phyloP scores from a whole-genome alignment of 2,113 vertebrate species.

The Passer montanus region DNA sequence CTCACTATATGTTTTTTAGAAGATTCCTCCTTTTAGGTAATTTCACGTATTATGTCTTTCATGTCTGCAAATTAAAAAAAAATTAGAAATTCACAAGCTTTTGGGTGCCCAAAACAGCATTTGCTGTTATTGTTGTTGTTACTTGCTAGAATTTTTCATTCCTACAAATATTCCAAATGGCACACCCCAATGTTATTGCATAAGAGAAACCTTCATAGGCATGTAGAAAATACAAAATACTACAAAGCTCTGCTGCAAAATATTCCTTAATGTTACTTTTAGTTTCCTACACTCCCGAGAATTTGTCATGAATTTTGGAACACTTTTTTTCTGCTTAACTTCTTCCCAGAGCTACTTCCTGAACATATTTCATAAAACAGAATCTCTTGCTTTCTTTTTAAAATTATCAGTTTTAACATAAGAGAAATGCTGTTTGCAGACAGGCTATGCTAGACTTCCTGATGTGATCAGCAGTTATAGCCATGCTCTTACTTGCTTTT shows the following conservation, averaged over 20 bases:
- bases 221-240: background rate
- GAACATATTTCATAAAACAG: background rate
- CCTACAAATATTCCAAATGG: background rate
- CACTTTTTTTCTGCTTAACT: background rate
- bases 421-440: background rate
- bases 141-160: background rate
- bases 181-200: background rate
- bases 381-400: background rate
- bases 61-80: background rate
- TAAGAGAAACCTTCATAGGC: background rate
- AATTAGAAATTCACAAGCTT: background rate
- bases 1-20: background rate
- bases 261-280: background rate
- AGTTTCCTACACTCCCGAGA: background rate
- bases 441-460: background rate
- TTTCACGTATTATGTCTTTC: background rate
- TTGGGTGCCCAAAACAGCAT: background rate
- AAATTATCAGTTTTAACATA: background rate
- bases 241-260: background rate
- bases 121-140: background rate
- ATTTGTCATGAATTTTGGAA: background rate
- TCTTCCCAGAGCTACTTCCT: background rate
- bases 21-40: background rate
- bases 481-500: background rate
- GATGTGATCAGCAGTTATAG: background rate